Evolutionary conservation across 2,113 vertebrate species (phyloP).

Genomic region (Scatophagus argus): DNA sequence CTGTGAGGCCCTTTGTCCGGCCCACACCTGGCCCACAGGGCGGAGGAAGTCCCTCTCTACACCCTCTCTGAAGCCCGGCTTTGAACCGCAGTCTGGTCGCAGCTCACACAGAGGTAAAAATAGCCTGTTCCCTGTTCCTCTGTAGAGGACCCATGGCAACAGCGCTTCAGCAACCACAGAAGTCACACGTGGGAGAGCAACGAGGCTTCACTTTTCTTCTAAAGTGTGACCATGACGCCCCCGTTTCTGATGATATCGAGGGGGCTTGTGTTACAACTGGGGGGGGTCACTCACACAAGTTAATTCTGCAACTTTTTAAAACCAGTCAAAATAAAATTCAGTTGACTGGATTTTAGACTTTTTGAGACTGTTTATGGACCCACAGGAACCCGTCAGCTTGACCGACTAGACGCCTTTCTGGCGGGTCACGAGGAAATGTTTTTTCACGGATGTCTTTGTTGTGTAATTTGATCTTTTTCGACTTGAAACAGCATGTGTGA

Average conservation of each 20-base stretch:
- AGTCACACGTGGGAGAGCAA: conserved; percentile 14
- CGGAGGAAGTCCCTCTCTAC: conserved; percentile 69
- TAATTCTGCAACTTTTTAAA: no score
- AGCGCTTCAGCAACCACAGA: conserved; percentile 67
- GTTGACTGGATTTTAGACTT: no score
- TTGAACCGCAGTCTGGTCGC: conserved; percentile 74
- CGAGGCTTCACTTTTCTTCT: conserved; percentile 35
- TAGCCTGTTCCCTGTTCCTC: conserved; percentile 68
- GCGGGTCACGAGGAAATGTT: not conserved
- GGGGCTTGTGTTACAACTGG: not conserved
- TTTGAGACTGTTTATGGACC: no score
- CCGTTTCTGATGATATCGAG: not conserved
- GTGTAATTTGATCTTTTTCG: conserved; percentile 15
- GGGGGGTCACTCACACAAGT: not conserved
- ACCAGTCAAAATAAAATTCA: no score
- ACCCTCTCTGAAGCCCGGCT: conserved; percentile 74
- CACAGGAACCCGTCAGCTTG: no score
- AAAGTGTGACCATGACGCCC: not conserved
- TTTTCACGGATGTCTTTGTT: not conserved
- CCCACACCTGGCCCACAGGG: conserved; percentile 76
- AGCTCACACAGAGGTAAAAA: conserved; percentile 71
- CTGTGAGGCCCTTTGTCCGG: conserved; percentile 77
- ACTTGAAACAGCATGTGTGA: not conserved
- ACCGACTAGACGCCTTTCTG: not conserved
- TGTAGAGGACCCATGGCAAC: conserved; percentile 75